These are phyloP conservation scores for Nylanderia fulva DNA, from an alignment of 1,140 invertebrate genomes.

Conservation along the genomic window DNA sequence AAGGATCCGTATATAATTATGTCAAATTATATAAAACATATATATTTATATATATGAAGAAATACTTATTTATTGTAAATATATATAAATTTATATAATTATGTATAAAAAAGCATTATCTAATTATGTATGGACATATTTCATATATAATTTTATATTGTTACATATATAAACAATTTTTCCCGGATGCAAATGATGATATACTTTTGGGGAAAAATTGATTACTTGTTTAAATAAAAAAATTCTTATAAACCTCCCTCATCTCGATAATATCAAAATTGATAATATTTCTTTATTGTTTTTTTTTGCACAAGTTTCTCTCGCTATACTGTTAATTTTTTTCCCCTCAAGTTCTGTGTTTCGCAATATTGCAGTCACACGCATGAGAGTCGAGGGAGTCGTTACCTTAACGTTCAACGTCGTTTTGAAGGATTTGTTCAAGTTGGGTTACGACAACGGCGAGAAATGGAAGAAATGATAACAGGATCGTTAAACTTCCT, in stretches of 20 bases:
- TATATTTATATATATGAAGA: too few species aligned
- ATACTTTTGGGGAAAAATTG: not conserved
- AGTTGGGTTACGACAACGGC: conserved; percentile 88
- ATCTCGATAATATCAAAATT: not conserved
- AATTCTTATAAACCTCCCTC: not conserved
- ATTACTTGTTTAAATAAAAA: not conserved
- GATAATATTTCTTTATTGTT: too few species aligned
- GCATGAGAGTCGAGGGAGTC: conserved; percentile 89
- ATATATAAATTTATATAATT: too few species aligned
- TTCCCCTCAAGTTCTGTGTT: not conserved
- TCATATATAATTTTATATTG: too few species aligned
- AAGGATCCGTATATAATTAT: too few species aligned
- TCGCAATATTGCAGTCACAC: conserved; percentile 88
- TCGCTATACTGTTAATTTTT: not conserved
- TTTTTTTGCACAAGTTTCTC: not conserved
- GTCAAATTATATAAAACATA: too few species aligned
- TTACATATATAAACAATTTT: too few species aligned
- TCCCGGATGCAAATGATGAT: too few species aligned
- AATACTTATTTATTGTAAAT: too few species aligned
- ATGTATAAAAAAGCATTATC: too few species aligned
- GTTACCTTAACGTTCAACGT: conserved; percentile 89
- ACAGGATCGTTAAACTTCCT: not conserved
- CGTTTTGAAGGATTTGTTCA: conserved; percentile 90
- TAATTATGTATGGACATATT: too few species aligned
- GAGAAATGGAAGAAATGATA: conserved; percentile 66